Conservation (phyloP, 2,888 invertebrate genomes). For the Beris chalybata region DNA sequence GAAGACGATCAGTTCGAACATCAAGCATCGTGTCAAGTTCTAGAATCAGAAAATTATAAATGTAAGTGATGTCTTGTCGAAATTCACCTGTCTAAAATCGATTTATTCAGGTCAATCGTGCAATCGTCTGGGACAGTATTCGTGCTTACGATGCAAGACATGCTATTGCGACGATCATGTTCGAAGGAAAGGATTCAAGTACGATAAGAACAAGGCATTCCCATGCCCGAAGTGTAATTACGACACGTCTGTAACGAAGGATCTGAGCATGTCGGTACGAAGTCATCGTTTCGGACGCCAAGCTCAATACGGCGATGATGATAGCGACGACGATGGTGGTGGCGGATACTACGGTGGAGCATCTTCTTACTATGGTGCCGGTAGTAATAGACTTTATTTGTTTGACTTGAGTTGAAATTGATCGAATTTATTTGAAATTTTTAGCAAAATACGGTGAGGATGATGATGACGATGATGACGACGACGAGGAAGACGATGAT, state of each 20-base stretch:
- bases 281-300: conserved; percentile 89
- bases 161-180: conserved; percentile 98
- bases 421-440: conserved; percentile 39
- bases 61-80: conserved; percentile 59
- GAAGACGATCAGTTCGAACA: conserved; percentile 98
- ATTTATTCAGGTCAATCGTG: conserved; percentile 69
- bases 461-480: conserved; percentile 58
- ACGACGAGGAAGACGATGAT: conserved; percentile 59
- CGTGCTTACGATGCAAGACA: conserved; percentile 92
- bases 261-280: conserved; percentile 92
- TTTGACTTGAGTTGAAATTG: conserved; percentile 46
- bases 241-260: conserved; percentile 90
- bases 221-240: conserved; percentile 95
- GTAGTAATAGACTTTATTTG: conserved; percentile 2
- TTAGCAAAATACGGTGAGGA: conserved; percentile 56
- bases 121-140: conserved; percentile 92
- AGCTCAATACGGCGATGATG: conserved; percentile 68
- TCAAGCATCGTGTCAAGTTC: conserved; percentile 93
- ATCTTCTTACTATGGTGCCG: conserved; percentile 33
- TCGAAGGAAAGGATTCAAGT: conserved; percentile 85
- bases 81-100: background rate
- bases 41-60: conserved; percentile 94
- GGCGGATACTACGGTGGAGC: conserved; percentile 35
- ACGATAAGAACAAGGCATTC: conserved; percentile 77
- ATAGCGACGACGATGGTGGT: conserved; percentile 57